These are phyloP conservation scores for Oscarella lobularis DNA, from an alignment of 37 sponge, comb jelly and placozoan species.

Conservation along the genomic window DNA sequence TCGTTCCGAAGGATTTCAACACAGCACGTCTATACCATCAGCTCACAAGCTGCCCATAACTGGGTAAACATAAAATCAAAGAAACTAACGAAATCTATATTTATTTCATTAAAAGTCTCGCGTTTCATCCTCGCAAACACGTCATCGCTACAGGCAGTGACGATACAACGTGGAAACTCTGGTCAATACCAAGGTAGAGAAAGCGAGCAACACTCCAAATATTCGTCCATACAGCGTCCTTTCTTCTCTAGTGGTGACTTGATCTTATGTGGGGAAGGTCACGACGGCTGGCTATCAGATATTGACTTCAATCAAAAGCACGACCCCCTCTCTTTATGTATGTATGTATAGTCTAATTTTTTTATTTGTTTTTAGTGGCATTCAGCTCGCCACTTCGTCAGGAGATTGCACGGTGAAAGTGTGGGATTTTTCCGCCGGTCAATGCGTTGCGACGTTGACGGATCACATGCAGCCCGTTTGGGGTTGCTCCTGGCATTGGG, in stretches of 20 bases:
- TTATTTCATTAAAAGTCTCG: too few relatives aligned
- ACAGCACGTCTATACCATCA: background rate
- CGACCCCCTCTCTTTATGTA: background rate
- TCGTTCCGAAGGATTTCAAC: background rate
- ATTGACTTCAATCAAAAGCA: conserved; percentile 40
- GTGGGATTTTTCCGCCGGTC: conserved; percentile 60
- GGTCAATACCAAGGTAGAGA: conserved; percentile 54
- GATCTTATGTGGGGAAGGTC: conserved; percentile 83
- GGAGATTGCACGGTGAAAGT: conserved; percentile 86
- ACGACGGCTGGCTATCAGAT: conserved; percentile 69
- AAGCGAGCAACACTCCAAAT: too few relatives aligned
- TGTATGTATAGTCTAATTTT: background rate
- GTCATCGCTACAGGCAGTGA: conserved; percentile 81
- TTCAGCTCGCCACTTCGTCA: conserved; percentile 57
- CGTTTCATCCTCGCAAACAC: conserved; percentile 50
- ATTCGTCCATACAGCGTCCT: background rate
- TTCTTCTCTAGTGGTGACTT: conserved; percentile 16
- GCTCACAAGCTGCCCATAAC: background rate
- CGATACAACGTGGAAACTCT: conserved; percentile 87
- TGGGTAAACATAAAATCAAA: conserved; percentile 7
- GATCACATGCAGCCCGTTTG: conserved; percentile 88
- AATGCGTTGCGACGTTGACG: conserved; percentile 41
- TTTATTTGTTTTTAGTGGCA: conserved; percentile 26
- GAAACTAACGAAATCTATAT: too few relatives aligned
- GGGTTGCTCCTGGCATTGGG: conserved; percentile 71